Evolutionary conservation across 2,888 invertebrate genomes (phyloP), one percentile per base, ranked within the genome.

Genomic region (Perizoma flavofasciatum): DNA sequence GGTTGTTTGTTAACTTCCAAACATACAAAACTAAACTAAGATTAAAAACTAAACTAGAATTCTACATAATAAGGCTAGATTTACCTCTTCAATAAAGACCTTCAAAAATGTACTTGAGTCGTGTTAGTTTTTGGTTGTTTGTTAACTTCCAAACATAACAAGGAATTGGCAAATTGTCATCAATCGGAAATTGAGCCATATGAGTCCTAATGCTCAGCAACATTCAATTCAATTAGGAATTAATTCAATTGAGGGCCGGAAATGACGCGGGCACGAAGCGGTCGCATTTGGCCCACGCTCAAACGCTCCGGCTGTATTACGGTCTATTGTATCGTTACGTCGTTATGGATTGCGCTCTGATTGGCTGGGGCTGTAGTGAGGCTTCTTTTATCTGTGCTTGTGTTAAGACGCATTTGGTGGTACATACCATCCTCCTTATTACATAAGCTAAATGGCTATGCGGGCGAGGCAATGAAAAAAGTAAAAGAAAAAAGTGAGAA

Each of bases 201-300:
- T 33, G 55, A 51, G 46, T 49, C 8, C 49, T 52, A 57, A 48
- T 45, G 45, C 56, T 40, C 51, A 43, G 34, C 45, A 47, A 52
- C 56, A 57, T 58, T 32, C 54, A 58, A 58, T 62, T 62, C 62
- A 58, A 62, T 62, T 62, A 62, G 51, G 51, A 51, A 62, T 62
- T 62, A 62, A 62, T 62, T 62, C 62, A 58, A 62, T 62, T 52
- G 62, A 32, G 47, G 47, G 7, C 34, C 35, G 55, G 55, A 58
- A 55, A 52, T 52, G 51, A 46, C 45, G 57, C 47, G 57, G 44
- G 22, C 32, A 37, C 7, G 35, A 37, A 44, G 53, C 57, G 58
- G 55, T 52, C 55, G 51, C 58, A 55, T 58, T 63, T 63, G 65
- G 65, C 65, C 50, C 46, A 54, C 55, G 49, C 44, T 59, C 62